Base-by-base conservation (phyloP, 1,140 invertebrate genomes). In the Anastatus disparis region DNA sequence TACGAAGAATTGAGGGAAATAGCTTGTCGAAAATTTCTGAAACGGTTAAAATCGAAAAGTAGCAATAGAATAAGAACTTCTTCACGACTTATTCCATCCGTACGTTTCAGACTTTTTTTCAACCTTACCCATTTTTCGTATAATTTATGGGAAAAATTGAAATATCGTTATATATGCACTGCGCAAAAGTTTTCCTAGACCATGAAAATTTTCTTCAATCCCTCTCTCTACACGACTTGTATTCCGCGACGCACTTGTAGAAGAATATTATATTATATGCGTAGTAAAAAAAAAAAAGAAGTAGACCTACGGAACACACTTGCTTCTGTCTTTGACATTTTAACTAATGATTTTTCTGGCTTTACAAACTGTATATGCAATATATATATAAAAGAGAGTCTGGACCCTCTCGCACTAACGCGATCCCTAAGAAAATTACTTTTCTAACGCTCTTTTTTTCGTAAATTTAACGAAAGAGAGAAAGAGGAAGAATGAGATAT, bases 291-390 rank as follows among this genome's bases (percentile, higher is more conserved):
- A 44, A 59, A 27, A 38, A 55, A 55, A 66, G 35, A 56, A 53
- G n/a, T n/a, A 48, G 26, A 56, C 29, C 44, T 15, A 7, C 55
- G 13, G 24, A 12, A 42, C n/a, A 53, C 31, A 53, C 31, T 56
- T 52, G 55, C 44, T 26, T 67, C 72, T 77, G 76, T 71, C 74
- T 74, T 75, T 77, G 74, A 77, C 76, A 62, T 74, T 73, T 70
- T 62, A 71, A 76, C 74, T 79, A 79, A 77, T 76, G 79, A 80
- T 81, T 74, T 66, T 63, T 61, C 53, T 55, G 40, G 58, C 27
- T 63, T 9, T 2, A 46, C 17, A 40, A 38, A n/a, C 13, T 40
- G 24, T 52, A 50, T 27, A 20, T 29, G 44, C 27, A 8, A 56
- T n/a, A n/a, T n/a, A n/a, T n/a, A n/a, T n/a, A n/a, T n/a, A n/a